A percentile compares a stretch with the other conserved stretches of the same genome.
phyloP scores from a whole-genome alignment of 1,140 invertebrate species.

The Trachymyrmex cornetzi region DNA sequence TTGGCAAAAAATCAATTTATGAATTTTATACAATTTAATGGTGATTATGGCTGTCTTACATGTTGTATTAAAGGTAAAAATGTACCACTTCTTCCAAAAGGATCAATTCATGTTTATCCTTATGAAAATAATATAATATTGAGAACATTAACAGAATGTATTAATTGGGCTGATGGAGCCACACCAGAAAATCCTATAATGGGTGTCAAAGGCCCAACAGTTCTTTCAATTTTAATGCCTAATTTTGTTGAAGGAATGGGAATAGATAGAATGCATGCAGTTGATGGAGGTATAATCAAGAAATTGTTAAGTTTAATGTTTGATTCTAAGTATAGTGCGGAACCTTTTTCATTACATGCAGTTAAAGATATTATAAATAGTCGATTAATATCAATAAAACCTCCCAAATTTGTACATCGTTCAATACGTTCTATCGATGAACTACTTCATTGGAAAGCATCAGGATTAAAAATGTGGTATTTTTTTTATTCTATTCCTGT shows the following conservation, averaged over 20 bases:
- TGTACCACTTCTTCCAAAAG: too few relatives aligned
- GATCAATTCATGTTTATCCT: too few relatives aligned
- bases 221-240: background rate
- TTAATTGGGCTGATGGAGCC: too few relatives aligned
- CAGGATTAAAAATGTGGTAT: background rate
- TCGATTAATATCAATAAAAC: background rate
- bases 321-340: background rate
- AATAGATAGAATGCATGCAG: background rate
- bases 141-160: too few relatives aligned
- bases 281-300: background rate
- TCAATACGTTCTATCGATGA: background rate
- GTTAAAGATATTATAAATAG: background rate
- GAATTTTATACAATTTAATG: too few relatives aligned
- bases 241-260: too few relatives aligned
- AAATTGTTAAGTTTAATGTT: background rate
- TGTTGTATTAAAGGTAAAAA: too few relatives aligned
- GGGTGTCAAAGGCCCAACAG: background rate
- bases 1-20: too few relatives aligned
- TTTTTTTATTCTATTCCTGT: constrained; percentile 8
- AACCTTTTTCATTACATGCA: background rate
- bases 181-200: background rate
- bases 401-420: background rate
- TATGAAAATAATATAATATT: too few relatives aligned
- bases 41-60: too few relatives aligned
- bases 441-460: background rate